Percentiles rank a stretch among this genome's conserved stretches.
These are phyloP conservation scores for Halictus quadricinctus DNA, from an alignment of 2,888 invertebrate species.

Conservation along the genomic window DNA sequence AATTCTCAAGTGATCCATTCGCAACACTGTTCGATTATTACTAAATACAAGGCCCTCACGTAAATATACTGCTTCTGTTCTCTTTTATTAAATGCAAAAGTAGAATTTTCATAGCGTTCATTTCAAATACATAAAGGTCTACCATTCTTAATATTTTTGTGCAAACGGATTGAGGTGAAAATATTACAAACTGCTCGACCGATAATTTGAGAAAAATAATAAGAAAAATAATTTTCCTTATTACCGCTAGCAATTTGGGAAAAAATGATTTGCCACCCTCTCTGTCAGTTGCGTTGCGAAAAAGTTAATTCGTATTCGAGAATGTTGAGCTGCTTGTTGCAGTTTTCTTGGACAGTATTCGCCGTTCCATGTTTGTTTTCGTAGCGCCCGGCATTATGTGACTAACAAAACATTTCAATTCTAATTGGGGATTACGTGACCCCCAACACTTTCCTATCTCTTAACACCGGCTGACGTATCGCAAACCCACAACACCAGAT, in stretches of 20 bases:
- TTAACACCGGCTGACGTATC: neutral
- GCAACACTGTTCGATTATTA: neutral
- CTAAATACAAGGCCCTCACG: neutral
- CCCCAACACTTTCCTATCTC: neutral
- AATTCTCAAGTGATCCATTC: neutral
- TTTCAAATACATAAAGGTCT: too few species aligned
- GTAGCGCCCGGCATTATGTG: neutral
- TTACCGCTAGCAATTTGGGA: neutral
- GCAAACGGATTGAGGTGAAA: too few species aligned
- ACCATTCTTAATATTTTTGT: too few species aligned
- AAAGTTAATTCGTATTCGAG: neutral
- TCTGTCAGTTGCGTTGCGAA: neutral
- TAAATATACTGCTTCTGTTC: too few species aligned
- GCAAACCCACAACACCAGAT: constrained; percentile 10
- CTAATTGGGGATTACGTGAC: neutral
- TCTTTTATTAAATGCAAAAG: too few species aligned
- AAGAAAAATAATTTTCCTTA: neutral
- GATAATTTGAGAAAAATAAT: neutral
- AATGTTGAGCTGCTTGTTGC: neutral
- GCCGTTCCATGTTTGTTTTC: neutral
- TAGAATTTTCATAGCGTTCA: neutral
- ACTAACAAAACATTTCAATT: constrained; percentile 1
- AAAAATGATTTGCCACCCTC: neutral
- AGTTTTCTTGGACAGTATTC: neutral
- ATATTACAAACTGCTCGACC: too few species aligned